phyloP scores from a whole-genome alignment of 1,140 invertebrate species.

The Drosophila willistoni region DNA sequence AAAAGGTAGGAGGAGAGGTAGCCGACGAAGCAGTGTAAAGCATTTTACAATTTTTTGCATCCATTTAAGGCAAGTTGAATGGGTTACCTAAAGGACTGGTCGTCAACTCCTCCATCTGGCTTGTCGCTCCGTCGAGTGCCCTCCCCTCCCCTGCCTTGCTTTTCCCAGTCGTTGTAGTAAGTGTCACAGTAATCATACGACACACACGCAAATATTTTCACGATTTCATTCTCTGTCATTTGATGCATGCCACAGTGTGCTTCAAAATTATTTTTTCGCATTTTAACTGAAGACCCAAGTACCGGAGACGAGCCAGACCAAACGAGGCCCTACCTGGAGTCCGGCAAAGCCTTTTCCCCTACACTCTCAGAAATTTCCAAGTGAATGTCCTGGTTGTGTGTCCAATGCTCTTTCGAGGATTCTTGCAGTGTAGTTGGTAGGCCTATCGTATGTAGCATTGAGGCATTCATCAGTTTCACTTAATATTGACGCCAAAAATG shows the following conservation, averaged over 20 bases:
- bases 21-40: conserved; percentile 52
- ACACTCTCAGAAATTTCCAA: conserved; percentile 3
- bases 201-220: conserved; percentile 83
- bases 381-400: background rate
- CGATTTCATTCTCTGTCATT: conserved; percentile 83
- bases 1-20: background rate
- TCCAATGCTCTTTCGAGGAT: background rate
- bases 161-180: conserved; percentile 40
- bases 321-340: conserved; percentile 47
- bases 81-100: conserved; percentile 43
- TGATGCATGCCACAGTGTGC: conserved; percentile 81
- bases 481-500: conserved; percentile 83
- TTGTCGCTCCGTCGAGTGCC: conserved; percentile 15
- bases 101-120: conserved; percentile 14
- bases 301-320: conserved; percentile 16
- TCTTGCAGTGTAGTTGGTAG: conserved; percentile 33
- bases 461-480: conserved; percentile 83
- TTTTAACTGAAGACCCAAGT: conserved; percentile 35
- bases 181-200: conserved; percentile 81
- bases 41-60: conserved; percentile 66
- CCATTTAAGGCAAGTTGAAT: conserved; percentile 71
- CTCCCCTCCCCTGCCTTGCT: conserved; percentile 1
- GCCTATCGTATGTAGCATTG: conserved; percentile 36
- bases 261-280: conserved; percentile 78
- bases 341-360: conserved; percentile 24